phyloP scores from a whole-genome alignment of 2,888 invertebrate species.

The Ochlodes sylvanus region DNA sequence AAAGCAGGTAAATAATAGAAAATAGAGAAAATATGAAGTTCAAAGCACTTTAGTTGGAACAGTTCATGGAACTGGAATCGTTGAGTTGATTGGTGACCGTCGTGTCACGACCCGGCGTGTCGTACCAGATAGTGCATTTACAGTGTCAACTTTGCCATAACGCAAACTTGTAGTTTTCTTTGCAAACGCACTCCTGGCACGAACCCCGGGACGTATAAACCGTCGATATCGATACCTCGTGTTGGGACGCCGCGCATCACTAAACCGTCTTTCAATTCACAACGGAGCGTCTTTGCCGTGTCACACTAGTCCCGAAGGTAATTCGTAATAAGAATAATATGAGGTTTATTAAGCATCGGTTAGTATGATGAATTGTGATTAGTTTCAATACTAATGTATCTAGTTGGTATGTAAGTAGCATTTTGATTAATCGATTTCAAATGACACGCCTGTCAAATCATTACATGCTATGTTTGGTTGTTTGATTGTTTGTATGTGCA shows the following conservation, averaged over 20 bases:
- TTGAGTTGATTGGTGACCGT: conserved; percentile 66
- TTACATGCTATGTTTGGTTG: conserved; percentile 10
- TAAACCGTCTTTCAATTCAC: conserved; percentile 65
- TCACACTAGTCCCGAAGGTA: conserved; percentile 51
- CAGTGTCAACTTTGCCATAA: conserved; percentile 88
- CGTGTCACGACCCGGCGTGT: conserved; percentile 91
- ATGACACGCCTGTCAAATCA: conserved; percentile 10
- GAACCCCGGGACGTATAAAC: conserved; percentile 90
- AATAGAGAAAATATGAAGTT: conserved; percentile 32
- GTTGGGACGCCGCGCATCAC: conserved; percentile 62
- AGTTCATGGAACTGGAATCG: conserved; percentile 55
- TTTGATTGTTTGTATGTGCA: conserved; percentile 12
- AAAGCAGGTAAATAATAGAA: conserved; percentile 38
- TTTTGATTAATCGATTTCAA: conserved; percentile 2
- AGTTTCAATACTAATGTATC: conserved; percentile 1
- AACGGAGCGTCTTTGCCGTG: conserved; percentile 72
- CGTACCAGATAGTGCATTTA: conserved; percentile 99
- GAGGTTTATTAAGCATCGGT: conserved; percentile 40
- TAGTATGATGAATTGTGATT: conserved; percentile 29
- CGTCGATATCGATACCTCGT: conserved; percentile 67
- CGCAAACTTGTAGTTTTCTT: conserved; percentile 83
- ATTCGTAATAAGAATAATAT: conserved; percentile 27
- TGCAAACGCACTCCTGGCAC: conserved; percentile 99
- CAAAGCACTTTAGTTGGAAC: conserved; percentile 66
- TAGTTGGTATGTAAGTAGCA: conserved; percentile 3